Evolutionary conservation across 2,888 invertebrate genomes (phyloP).

Genomic region (Nesidiocoris tenuis): DNA sequence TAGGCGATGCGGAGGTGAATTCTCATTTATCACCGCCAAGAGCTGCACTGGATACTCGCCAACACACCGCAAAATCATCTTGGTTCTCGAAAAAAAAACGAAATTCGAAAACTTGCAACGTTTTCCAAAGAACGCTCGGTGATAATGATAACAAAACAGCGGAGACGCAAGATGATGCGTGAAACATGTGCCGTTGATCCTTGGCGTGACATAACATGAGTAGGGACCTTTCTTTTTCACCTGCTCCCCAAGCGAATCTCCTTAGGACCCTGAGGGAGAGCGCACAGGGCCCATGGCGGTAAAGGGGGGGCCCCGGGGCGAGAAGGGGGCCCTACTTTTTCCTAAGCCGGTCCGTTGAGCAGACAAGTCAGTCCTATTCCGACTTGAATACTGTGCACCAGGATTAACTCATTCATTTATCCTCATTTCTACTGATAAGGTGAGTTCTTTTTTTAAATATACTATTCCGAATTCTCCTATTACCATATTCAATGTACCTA

Average conservation of each 20-base stretch:
- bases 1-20: too few species aligned
- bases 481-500: too few species aligned
- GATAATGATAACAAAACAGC: too few species aligned
- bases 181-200: conserved; percentile 17
- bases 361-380: conserved; percentile 30
- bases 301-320: not conserved
- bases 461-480: too few species aligned
- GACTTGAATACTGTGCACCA: conserved; percentile 31
- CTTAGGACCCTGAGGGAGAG: not conserved
- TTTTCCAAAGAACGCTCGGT: too few species aligned
- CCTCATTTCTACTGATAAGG: not conserved
- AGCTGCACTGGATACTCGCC: too few species aligned
- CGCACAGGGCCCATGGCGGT: not conserved
- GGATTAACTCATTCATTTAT: conserved; percentile 12
- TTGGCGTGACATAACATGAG: conserved; percentile 17
- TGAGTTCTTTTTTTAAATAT: not conserved
- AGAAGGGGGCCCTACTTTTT: conserved; percentile 37
- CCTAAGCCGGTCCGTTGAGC: conserved; percentile 34
- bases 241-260: not conserved
- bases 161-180: conserved; percentile 23
- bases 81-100: too few species aligned
- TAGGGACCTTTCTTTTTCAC: not conserved
- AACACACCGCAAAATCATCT: too few species aligned
- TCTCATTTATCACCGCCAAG: too few species aligned
- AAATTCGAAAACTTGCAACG: too few species aligned